Evolutionary conservation across 2,888 invertebrate genomes (phyloP), one percentile per base, ranked within the genome.

Genomic region (Ichneumon xanthorius): DNA sequence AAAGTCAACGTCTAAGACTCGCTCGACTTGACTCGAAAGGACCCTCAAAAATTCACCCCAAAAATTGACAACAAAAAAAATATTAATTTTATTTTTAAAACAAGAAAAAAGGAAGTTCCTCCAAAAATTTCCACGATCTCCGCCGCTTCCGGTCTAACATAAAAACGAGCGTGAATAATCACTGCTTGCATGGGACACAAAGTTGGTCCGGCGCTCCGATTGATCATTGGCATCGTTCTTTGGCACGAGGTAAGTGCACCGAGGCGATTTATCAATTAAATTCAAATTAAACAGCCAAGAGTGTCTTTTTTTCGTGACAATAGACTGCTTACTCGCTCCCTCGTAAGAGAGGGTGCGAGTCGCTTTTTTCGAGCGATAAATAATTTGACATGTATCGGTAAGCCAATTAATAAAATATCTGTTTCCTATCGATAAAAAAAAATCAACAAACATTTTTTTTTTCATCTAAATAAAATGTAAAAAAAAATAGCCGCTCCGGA

Each of bases 401-500:
- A 82, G 72, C 55, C 19, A 26, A 19, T 19, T 7, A 30, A 26
- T 61, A 30, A 14, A 14, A 4, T 61, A 30, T n/a, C 33, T 50
- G 9, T 37, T 37, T 37, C 37, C 37, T 37, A 9, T 22, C 4
- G 19, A 11, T 63, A 48, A 9, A 72, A 16, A 19, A 55, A 40
- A 58, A 9, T 58, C 16, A 40, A 61, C 53, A 30, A 75, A 48
- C 2, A 22, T 26, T 67, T 33, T 61, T 71, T 80, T 1, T 50
- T 65, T 67, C 45, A 14, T 67, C 50, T 53, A 16, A 53, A 45
- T n/a, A 79, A 70, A 48, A 7, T 58, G 1, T 9, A 9, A 37
- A 37, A 37, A 7, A 37, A 37, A 37, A 77, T 65, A 96, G 96
- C 97, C 92, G 95, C 96, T 88, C 97, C 98, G 58, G 95, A 96